Evolutionary conservation across 64 coral and sea anemone genomes (phyloP).

Genomic region (Pachyseris speciosa): DNA sequence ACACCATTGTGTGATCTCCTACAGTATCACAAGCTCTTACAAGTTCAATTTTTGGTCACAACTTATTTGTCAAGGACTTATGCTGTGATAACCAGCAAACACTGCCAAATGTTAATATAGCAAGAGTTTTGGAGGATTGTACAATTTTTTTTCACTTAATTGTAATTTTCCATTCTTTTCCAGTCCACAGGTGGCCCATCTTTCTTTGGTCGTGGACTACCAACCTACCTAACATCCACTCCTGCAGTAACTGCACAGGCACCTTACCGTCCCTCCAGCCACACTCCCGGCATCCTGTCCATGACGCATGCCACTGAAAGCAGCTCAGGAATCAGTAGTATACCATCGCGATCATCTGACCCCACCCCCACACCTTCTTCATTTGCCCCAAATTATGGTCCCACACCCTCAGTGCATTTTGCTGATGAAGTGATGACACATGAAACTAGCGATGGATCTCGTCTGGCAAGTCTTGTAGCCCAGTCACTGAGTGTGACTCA

Average conservation of each 20-base stretch:
- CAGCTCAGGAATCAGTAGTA: constrained; percentile 91
- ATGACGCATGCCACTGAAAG: constrained; percentile 74
- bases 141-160: too few species aligned
- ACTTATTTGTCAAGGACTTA: too few species aligned
- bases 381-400: constrained; percentile 60
- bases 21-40: too few species aligned
- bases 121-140: too few species aligned
- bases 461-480: constrained; percentile 68
- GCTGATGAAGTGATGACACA: constrained; percentile 67
- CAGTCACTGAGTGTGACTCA: constrained; percentile 78
- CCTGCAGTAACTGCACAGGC: constrained; percentile 54
- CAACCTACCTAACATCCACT: constrained; percentile 78
- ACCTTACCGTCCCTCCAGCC: constrained; percentile 13
- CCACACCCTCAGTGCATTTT: constrained; percentile 80
- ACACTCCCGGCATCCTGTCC: constrained; percentile 49
- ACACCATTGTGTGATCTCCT: too few species aligned
- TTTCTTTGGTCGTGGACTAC: constrained; percentile 88
- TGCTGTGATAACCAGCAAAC: too few species aligned
- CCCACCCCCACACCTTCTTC: constrained; percentile 56
- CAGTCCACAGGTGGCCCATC: not conserved
- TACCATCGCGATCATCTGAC: constrained; percentile 52
- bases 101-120: too few species aligned
- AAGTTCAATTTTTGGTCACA: too few species aligned
- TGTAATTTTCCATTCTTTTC: not conserved
- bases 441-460: constrained; percentile 47